Base-by-base conservation (phyloP, 2,888 invertebrate genomes). In the Tetheella fluctuosa region DNA sequence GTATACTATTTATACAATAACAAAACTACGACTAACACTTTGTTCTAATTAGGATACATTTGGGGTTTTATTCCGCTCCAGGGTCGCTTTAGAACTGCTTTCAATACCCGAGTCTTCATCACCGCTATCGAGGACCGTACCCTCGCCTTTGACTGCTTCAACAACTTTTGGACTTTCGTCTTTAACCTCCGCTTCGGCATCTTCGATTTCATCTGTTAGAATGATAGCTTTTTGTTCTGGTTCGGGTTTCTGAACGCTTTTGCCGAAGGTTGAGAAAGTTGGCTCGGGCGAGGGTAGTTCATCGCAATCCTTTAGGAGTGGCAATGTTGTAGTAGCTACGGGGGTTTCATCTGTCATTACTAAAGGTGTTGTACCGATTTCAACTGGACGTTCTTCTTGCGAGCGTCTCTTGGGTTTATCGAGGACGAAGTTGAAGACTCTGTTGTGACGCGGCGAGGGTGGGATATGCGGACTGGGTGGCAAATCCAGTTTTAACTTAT, bases 401-500 rank as follows among this genome's bases (percentile, higher is more conserved):
- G 77, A 69, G 30, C 79, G 77, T 13, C 88, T 80, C 57, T 85
- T 86, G 4, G 91, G 90, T 63, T 90, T 90, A 59, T 89, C 92
- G 23, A 90, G 82, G 1, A 86, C 84, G 71, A 93, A 93, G 80
- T 79, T 92, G 79, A 93, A 93, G 0, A 91, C 91, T 62, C 90
- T 73, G 64, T 69, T 81, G 80, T 90, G 91, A 12, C 89, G 64
- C 17, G 92, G 91, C 0, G 92, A 91, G 1, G 91, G 87, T 2
- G 48, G 48, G 20, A 85, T 77, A 69, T 86, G 89, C 0, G 95
- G 95, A 73, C 94, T 94, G 1, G 94, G 94, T 0, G 95, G 94
- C 30, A 97, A 86, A 83, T 96, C 96, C 12, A 96, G 89, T 79
- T 96, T 96, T 17, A 97, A 91, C 66, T 94, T 94, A 81, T 96